These are phyloP conservation scores for Eulemur albifrons DNA, from an alignment of 2,797 vertebrate genomes.

Conservation along the genomic window DNA sequence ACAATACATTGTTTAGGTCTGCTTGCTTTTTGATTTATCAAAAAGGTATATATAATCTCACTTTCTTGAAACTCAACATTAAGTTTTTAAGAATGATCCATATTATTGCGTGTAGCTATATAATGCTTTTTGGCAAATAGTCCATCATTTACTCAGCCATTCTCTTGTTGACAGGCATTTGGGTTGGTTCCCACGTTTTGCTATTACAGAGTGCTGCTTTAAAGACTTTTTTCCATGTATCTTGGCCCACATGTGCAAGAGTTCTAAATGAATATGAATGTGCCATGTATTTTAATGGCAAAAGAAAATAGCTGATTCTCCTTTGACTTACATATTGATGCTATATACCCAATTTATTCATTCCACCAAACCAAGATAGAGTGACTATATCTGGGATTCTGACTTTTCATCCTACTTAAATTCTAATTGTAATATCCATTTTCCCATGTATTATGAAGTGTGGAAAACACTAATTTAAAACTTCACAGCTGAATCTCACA, in stretches of 20 bases:
- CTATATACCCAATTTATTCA: background rate
- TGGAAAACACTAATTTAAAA: background rate
- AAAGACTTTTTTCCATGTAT: background rate
- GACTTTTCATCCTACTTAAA: background rate
- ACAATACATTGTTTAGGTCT: background rate
- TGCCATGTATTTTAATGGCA: background rate
- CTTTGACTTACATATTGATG: background rate
- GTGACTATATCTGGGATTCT: background rate
- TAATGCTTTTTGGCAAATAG: background rate
- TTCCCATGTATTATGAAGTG: background rate
- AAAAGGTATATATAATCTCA: background rate
- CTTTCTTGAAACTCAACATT: background rate
- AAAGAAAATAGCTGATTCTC: background rate
- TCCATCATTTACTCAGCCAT: background rate
- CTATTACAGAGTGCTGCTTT: background rate
- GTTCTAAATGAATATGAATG: background rate
- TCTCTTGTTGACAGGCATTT: background rate
- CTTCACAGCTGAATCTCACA: background rate
- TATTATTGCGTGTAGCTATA: background rate
- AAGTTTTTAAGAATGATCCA: background rate
- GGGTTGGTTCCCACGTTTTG: background rate
- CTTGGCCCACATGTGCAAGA: background rate
- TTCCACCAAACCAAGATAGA: background rate
- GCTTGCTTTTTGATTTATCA: background rate
- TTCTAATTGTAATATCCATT: background rate